phyloP scores from a whole-genome alignment of 2,888 invertebrate genomes.

The Odontothrips loti region DNA sequence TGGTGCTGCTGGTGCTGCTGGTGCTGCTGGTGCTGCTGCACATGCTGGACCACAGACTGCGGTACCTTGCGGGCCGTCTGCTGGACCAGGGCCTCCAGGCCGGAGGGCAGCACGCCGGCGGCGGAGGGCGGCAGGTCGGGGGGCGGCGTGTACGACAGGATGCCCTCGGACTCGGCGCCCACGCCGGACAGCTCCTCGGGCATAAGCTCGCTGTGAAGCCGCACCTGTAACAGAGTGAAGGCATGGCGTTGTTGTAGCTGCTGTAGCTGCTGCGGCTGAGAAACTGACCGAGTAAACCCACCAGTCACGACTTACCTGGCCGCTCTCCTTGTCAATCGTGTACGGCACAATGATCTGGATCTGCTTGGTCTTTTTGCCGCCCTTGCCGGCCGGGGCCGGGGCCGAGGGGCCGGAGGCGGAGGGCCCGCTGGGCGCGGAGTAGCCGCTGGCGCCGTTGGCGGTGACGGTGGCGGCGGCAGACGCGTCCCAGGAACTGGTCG shows the following conservation, averaged over 20 bases:
- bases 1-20: constrained; percentile 35
- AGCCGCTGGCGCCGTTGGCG: constrained; percentile 30
- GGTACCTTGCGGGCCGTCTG: constrained; percentile 4
- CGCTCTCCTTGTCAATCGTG: constrained; percentile 53
- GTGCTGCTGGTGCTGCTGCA: constrained; percentile 35
- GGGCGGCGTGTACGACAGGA: constrained; percentile 4
- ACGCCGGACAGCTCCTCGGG: not conserved
- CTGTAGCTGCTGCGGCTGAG: no score
- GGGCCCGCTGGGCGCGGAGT: constrained; percentile 18
- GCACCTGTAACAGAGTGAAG: not conserved
- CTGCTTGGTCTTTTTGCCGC: constrained; percentile 55
- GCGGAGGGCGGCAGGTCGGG: constrained; percentile 11
- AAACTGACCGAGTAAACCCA: no score
- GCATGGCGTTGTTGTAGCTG: not conserved
- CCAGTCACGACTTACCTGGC: not conserved
- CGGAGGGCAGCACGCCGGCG: not conserved
- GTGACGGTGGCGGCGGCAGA: constrained; percentile 16
- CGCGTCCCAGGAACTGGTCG: constrained; percentile 24
- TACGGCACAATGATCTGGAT: constrained; percentile 80
- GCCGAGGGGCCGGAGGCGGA: constrained; percentile 30
- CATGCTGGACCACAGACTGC: constrained; percentile 35
- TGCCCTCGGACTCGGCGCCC: not conserved
- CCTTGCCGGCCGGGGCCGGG: constrained; percentile 29
- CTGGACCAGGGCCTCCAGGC: constrained; percentile 12
- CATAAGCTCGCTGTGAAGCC: constrained; percentile 9